Conservation (phyloP, 92 coral and sea anemone species). For the Epizoanthus illoricatus region DNA sequence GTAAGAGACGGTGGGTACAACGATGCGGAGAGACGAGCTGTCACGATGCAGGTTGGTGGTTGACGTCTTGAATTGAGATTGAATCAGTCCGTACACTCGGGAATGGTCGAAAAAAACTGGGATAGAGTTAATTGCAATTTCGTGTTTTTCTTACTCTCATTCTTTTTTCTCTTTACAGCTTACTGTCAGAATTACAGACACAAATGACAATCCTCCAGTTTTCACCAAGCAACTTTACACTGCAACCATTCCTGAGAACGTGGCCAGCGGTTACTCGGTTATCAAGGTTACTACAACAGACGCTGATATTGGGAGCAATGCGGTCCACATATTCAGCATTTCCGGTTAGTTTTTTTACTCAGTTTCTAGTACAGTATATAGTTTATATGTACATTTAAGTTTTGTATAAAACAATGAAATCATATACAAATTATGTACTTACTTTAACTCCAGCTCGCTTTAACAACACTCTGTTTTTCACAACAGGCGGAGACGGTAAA, state of each 20-base stretch:
- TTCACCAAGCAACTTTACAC: constrained; percentile 62
- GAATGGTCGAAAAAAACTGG: too few relatives aligned
- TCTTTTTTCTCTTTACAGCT: constrained; percentile 39
- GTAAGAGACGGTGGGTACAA: constrained; percentile 52
- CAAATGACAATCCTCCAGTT: constrained; percentile 67
- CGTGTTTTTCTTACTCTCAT: background rate
- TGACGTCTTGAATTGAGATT: background rate
- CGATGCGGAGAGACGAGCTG: constrained; percentile 46
- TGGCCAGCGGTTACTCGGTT: constrained; percentile 50
- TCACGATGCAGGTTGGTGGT: constrained; percentile 45
- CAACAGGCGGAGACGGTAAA: constrained; percentile 62
- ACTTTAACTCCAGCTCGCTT: background rate
- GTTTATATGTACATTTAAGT: background rate
- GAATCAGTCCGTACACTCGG: background rate
- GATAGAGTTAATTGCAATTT: too few relatives aligned
- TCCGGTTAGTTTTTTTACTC: constrained; percentile 32
- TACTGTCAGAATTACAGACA: constrained; percentile 54
- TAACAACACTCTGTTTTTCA: background rate
- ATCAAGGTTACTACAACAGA: constrained; percentile 61
- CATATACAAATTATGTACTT: too few relatives aligned
- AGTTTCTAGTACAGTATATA: background rate
- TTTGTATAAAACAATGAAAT: too few relatives aligned
- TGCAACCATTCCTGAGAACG: constrained; percentile 60
- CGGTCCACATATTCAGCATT: constrained; percentile 49
- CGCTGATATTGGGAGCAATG: constrained; percentile 59